Evolutionary conservation across 2,888 invertebrate species (phyloP).

Genomic region (Helleia helle): DNA sequence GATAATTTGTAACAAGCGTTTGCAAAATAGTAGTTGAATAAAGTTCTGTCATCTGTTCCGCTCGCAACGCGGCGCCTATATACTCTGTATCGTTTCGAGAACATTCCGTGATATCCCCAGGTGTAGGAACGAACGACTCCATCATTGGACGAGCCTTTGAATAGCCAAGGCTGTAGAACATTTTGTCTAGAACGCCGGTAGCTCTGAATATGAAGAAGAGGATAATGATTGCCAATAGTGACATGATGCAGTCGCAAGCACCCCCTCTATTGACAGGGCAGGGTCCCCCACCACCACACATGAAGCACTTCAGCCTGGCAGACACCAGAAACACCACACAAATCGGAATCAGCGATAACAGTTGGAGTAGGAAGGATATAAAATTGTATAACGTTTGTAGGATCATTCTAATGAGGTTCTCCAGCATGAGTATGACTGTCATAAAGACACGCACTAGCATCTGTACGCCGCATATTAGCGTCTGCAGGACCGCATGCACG

Average conservation of each 20-base stretch:
- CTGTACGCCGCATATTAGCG: conserved; percentile 47
- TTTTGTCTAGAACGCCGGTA: conserved; percentile 47
- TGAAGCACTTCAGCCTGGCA: conserved; percentile 44
- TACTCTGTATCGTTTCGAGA: conserved; percentile 36
- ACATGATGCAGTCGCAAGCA: conserved; percentile 51
- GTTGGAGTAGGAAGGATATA: conserved; percentile 49
- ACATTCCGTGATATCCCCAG: conserved; percentile 44
- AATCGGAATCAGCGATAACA: conserved; percentile 51
- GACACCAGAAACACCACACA: conserved; percentile 49
- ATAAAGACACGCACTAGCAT: conserved; percentile 55
- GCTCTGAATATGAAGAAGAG: conserved; percentile 48
- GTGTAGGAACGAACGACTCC: conserved; percentile 35
- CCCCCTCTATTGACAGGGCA: conserved; percentile 47
- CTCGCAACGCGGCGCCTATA: too few species aligned
- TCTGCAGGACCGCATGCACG: conserved; percentile 39
- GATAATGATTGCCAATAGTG: conserved; percentile 38
- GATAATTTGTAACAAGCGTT: too few species aligned
- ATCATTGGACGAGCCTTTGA: conserved; percentile 29
- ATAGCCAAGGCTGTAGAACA: conserved; percentile 51
- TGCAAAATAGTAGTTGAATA: too few species aligned
- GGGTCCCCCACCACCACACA: conserved; percentile 52
- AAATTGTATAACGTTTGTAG: conserved; percentile 55
- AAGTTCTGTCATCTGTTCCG: too few species aligned
- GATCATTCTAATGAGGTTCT: conserved; percentile 51
- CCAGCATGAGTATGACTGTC: conserved; percentile 54